Percentiles rank a stretch among this genome's conserved stretches.
Evolutionary conservation across 1,140 invertebrate genomes (phyloP).

Genomic region (Meloidogyne exigua): DNA sequence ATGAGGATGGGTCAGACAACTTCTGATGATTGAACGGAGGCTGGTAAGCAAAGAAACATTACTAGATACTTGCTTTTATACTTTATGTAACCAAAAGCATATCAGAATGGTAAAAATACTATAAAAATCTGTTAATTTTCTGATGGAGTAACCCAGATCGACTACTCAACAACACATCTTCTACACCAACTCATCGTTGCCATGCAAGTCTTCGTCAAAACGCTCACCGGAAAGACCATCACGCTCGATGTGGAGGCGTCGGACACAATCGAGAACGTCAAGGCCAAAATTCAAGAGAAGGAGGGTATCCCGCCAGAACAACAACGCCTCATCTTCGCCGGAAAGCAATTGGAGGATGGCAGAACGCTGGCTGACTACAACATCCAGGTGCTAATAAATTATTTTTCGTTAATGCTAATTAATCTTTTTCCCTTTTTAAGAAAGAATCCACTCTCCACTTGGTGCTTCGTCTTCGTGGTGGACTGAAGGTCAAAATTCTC

Average conservation of each 20-base stretch:
- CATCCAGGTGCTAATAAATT: conserved; percentile 69
- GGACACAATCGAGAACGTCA: conserved; percentile 66
- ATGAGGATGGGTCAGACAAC: not conserved
- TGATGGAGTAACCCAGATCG: not conserved
- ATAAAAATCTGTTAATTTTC: not conserved
- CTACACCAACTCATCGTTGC: not conserved
- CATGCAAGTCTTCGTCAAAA: conserved; percentile 66
- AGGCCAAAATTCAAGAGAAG: conserved; percentile 66
- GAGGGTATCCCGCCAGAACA: conserved; percentile 59
- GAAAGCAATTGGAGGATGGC: conserved; percentile 64
- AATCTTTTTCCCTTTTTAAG: not conserved
- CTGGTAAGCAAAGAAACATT: too few relatives aligned
- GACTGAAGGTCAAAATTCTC: conserved; percentile 62
- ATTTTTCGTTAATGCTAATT: not conserved
- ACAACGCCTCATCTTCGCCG: conserved; percentile 60
- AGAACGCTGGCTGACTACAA: conserved; percentile 70
- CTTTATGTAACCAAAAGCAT: too few relatives aligned
- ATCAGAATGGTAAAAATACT: too few relatives aligned
- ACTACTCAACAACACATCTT: not conserved
- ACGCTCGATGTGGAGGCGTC: conserved; percentile 67
- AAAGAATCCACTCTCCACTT: conserved; percentile 69
- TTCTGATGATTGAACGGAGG: too few relatives aligned
- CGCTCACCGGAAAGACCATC: conserved; percentile 67
- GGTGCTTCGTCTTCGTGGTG: conserved; percentile 76
- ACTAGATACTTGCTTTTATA: too few relatives aligned